Evolutionary conservation across 2,888 invertebrate species (phyloP).

Genomic region (Eretmocerus hayati): DNA sequence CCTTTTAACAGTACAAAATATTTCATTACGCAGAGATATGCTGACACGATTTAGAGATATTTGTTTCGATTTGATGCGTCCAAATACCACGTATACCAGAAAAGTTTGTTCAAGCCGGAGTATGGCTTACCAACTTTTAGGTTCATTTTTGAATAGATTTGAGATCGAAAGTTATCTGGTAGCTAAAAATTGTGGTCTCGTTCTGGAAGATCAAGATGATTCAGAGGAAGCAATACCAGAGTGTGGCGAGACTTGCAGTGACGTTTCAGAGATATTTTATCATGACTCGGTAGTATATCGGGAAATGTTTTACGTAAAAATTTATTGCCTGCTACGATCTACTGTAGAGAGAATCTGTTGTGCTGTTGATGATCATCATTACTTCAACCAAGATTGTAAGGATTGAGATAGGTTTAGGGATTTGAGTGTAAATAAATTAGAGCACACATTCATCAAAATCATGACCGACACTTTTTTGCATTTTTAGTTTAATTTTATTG

Average conservation of each 20-base stretch:
- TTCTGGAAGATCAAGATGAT: background rate
- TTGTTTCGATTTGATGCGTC: conserved; percentile 1
- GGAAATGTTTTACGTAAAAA: conserved; percentile 29
- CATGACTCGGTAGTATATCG: conserved; percentile 15
- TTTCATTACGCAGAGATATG: background rate
- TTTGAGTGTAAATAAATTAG: background rate
- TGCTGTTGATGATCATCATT: conserved; percentile 29
- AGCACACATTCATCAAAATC: too few relatives aligned
- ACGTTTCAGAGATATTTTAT: background rate
- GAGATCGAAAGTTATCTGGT: conserved; percentile 27
- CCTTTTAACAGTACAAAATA: conserved; percentile 24
- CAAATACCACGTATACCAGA: background rate
- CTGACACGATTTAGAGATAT: conserved; percentile 6
- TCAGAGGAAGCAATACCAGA: background rate
- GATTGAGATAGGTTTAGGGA: background rate
- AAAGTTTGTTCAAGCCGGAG: background rate
- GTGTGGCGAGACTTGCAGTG: background rate
- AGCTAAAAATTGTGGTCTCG: background rate
- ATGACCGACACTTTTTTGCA: too few relatives aligned
- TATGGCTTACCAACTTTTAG: conserved; percentile 27
- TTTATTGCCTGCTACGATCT: conserved; percentile 25
- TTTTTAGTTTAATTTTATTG: too few relatives aligned
- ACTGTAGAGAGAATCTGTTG: conserved; percentile 26
- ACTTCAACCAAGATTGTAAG: conserved; percentile 21
- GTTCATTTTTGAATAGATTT: conserved; percentile 29